Evolutionary conservation across 2,113 vertebrate species (phyloP), one percentile per base, ranked within the genome.

Genomic region (Vidua macroura): DNA sequence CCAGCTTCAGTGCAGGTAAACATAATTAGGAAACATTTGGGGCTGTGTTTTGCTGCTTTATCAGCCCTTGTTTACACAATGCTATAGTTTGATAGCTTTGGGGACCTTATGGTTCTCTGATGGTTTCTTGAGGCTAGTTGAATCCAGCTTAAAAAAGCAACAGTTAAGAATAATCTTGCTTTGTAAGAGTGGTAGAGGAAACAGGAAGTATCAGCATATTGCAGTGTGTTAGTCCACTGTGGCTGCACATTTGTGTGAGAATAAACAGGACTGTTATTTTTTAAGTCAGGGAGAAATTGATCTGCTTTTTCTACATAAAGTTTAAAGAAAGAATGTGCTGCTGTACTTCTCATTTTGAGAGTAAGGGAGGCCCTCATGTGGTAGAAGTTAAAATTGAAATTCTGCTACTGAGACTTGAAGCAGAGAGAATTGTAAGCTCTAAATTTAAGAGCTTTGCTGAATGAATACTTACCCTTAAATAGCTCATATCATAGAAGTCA

Each of bases 321-420:
- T 43, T 81, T 49, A 59, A 85, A 27, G 75, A 25, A 59, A 59
- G 39, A 28, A 15, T 52, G 13, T 2, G 22, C 15, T 79, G 3
- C 53, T 51, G 4, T 53, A 15, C 52, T 31, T 62, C 41, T 89
- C 49, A 17, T 73, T 92, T 93, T 96, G 91, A 94, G 94, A 93
- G 93, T 92, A 83, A 93, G 39, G 84, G 92, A 58, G 96, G 97
- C 97, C 98, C 97, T 96, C 97, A 1, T 97, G 97, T 98, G 98
- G 97, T 95, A 76, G 81, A 93, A 97, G 41, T 92, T 92, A 86
- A 91, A 92, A 96, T 18, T 89, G 43, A 74, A 95, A 30, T 82
- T 90, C 19, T 91, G 27, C 18, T 75, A 3, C 39, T 81, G 18
- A 19, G 24, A 44, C 19, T 70, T 86, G 52, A 56, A 69, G 51